Base-by-base conservation (phyloP, 2,888 invertebrate species). In the Tromatobia lineatoria region DNA sequence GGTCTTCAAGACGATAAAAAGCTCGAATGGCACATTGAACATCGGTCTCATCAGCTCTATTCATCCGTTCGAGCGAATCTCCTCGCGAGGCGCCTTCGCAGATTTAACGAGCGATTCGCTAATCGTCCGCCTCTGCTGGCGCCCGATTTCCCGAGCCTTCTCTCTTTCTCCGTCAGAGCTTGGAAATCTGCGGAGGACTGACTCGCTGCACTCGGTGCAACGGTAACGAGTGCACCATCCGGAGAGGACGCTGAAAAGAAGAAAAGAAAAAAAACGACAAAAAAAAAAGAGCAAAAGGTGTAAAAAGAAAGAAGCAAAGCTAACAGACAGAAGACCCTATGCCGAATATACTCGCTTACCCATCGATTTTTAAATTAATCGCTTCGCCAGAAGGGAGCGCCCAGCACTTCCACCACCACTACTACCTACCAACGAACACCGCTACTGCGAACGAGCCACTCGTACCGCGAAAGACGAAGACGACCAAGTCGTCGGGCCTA, bases 311-410 rank as follows among this genome's bases (percentile, higher is more conserved):
- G 64, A 59, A 74, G 66, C 85, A 75, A 29, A 73, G 45, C 45
- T 23, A 57, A 47, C 34, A 57, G 45, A 67, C n/a, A 38, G 74
- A 59, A 52, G 52, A 42, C 45, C 20, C 15, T n/a, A 25, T 66
- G 18, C 45, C 69, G 77, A 70, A 70, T 80, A 50, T 80, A 82
- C 83, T 81, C 71, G 71, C 70, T 25, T 20, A 59, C 54, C 80
- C 57, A 87, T 87, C 85, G 85, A 87, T 87, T 86, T 85, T 82
- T 85, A 80, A 83, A 87, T 87, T 87, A 87, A 87, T 87, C 86
- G 82, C 80, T 85, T 80, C 71, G 71, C 74, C 82, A 81, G 57
- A 77, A 85, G 80, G 74, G 79, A 70, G 78, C 74, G 74, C 74
- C 61, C 50, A 20, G 45, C 15, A 23, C 13, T 20, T 0, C 10